Conservation (phyloP, 2,113 vertebrate species). For the Labeo rohita region DNA sequence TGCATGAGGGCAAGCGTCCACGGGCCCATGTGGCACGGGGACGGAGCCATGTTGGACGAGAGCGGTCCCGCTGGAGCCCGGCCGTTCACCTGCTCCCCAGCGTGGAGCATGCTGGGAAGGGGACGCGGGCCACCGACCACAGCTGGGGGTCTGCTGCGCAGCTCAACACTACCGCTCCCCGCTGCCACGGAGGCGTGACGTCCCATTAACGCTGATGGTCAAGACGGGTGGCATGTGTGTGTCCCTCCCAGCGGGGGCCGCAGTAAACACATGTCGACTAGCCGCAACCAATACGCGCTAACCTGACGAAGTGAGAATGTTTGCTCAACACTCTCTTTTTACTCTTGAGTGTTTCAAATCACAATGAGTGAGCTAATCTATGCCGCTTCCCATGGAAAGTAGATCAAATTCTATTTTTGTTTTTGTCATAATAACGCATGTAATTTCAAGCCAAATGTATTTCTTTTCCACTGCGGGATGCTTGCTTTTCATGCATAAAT, state of each 20-base stretch:
- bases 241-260: constrained; percentile 71
- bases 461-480: background rate
- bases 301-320: constrained; percentile 19
- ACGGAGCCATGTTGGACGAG: constrained; percentile 76
- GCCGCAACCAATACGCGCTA: constrained; percentile 67
- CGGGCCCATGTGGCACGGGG: constrained; percentile 59
- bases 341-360: background rate
- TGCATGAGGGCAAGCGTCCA: constrained; percentile 66
- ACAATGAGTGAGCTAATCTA: background rate
- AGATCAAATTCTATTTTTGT: background rate
- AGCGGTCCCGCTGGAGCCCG: constrained; percentile 64
- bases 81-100: constrained; percentile 78
- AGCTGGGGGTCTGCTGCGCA: constrained; percentile 67
- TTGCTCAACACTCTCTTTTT: constrained; percentile 9
- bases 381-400: background rate
- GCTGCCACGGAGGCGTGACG: constrained; percentile 68
- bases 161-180: constrained; percentile 54
- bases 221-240: constrained; percentile 65
- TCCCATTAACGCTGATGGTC: constrained; percentile 77
- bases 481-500: constrained; percentile 19
- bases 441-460: constrained; percentile 5
- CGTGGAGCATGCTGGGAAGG: constrained; percentile 73
- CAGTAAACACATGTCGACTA: constrained; percentile 80
- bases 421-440: background rate
- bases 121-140: constrained; percentile 70